These are phyloP conservation scores for Acropora tenuis DNA, from an alignment of 64 coral and sea anemone species.

Conservation along the genomic window DNA sequence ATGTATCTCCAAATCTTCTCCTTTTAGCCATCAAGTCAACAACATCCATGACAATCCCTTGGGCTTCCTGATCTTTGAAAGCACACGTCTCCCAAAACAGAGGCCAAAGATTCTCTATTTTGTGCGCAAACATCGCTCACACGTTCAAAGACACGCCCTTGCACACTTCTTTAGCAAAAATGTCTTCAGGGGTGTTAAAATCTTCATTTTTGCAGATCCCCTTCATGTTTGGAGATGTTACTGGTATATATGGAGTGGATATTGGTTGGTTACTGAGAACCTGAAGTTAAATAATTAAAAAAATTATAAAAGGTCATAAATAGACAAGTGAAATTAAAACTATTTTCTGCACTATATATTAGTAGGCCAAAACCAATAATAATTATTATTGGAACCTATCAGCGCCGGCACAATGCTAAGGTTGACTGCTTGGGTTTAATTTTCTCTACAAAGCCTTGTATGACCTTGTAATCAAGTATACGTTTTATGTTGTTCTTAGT, in stretches of 20 bases:
- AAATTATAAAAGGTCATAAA: too few relatives aligned
- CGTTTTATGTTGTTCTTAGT: too few relatives aligned
- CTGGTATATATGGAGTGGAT: not conserved
- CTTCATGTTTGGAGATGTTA: constrained; percentile 50
- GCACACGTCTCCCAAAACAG: constrained; percentile 57
- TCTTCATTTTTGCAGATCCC: constrained; percentile 35
- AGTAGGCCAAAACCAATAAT: too few relatives aligned
- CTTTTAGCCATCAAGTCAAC: constrained; percentile 36
- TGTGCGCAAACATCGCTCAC: not conserved
- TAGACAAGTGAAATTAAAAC: too few relatives aligned
- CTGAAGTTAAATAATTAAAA: not conserved
- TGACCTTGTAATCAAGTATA: too few relatives aligned
- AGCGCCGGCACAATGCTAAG: too few relatives aligned
- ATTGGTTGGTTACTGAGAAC: not conserved
- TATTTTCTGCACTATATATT: too few relatives aligned
- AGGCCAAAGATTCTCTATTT: constrained; percentile 43
- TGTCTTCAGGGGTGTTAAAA: constrained; percentile 27
- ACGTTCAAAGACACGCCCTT: too few relatives aligned
- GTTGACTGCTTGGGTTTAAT: too few relatives aligned
- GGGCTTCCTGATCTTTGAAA: constrained; percentile 49
- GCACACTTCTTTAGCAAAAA: too few relatives aligned
- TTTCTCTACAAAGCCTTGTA: too few relatives aligned
- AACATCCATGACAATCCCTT: constrained; percentile 49
- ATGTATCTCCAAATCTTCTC: constrained; percentile 12
- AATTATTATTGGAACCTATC: too few relatives aligned